Evolutionary conservation across 2,888 invertebrate genomes (phyloP), one percentile per base, ranked within the genome.

Genomic region (Hartigia nigra): DNA sequence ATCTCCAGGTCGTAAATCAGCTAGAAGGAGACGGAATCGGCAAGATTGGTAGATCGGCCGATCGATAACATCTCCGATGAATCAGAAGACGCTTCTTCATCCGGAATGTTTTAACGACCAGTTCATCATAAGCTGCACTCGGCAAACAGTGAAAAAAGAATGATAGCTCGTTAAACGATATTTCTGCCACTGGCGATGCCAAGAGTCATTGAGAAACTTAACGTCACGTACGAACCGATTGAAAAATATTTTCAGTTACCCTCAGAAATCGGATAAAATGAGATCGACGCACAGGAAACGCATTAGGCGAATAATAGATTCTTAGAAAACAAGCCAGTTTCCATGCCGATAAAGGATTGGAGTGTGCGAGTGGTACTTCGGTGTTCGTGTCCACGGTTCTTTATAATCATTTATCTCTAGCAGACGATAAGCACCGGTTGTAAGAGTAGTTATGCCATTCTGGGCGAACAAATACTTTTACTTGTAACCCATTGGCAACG

Each of bases 381-480:
- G 23, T 23, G 23, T 81, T 80, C 78, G 78, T 74, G 76, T 36
- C 77, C 69, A 74, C 76, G 35, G 70, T 79, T 79, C 79, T 78
- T 81, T 81, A 81, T 81, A 80, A 82, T 81, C 79, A 80, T 82
- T 82, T 80, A 78, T 80, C 80, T 80, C 69, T 79, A 77, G 79
- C 81, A 79, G 74, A 82, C 77, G 80, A 79, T 80, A 82, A 81
- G 79, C 78, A 77, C 72, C 77, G 76, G 79, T 82, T 82, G 69
- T 34, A 76, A 78, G 70, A 78, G 78, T 75, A 35, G 74, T 75
- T 70, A 39, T 75, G 55, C n/a, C 79, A 72, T 72, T 82, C 79
- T 77, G 78, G 74, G 79, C 72, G 79, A 79, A 79, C 77, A 77
- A 79, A 77, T 79, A 83, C 82, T 82, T 83, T 82, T 80, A 82